These are phyloP conservation scores for Ataeniobius toweri DNA, from an alignment of 2,797 vertebrate genomes.

Conservation along the genomic window DNA sequence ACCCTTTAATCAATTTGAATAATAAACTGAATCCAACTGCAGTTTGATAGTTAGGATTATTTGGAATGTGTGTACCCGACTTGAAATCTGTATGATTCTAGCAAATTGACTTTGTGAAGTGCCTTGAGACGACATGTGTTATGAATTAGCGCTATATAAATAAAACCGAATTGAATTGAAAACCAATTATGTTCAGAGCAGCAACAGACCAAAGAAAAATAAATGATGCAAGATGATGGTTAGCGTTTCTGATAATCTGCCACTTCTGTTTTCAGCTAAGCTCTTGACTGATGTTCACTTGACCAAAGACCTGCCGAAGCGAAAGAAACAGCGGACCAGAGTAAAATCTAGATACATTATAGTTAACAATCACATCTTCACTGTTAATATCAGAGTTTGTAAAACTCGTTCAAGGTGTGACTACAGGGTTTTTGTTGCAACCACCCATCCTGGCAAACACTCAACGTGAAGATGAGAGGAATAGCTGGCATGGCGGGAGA, in stretches of 20 bases:
- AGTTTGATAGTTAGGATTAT: no score
- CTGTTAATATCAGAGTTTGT: not conserved
- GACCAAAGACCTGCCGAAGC: constrained; percentile 65
- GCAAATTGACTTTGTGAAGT: no score
- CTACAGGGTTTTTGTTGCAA: not conserved
- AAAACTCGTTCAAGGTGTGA: not conserved
- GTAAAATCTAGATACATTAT: constrained; percentile 54
- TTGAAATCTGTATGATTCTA: no score
- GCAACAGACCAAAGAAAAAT: constrained; percentile 10
- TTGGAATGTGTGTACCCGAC: no score
- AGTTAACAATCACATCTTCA: constrained; percentile 27
- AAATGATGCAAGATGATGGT: constrained; percentile 48
- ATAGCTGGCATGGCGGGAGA: not conserved
- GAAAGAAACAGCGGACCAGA: constrained; percentile 51
- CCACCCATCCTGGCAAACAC: not conserved
- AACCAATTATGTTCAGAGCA: constrained; percentile 11
- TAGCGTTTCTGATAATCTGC: constrained; percentile 57
- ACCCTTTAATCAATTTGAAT: no score
- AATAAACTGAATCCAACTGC: no score
- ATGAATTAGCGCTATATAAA: no score
- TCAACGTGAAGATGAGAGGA: not conserved
- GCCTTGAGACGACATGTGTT: no score
- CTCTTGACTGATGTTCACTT: constrained; percentile 60
- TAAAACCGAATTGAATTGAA: no score
- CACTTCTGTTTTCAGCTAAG: constrained; percentile 49